Evolutionary conservation across 2,113 vertebrate genomes (phyloP), one percentile per base, ranked within the genome.

Genomic region (Hymenochirus boettgeri): DNA sequence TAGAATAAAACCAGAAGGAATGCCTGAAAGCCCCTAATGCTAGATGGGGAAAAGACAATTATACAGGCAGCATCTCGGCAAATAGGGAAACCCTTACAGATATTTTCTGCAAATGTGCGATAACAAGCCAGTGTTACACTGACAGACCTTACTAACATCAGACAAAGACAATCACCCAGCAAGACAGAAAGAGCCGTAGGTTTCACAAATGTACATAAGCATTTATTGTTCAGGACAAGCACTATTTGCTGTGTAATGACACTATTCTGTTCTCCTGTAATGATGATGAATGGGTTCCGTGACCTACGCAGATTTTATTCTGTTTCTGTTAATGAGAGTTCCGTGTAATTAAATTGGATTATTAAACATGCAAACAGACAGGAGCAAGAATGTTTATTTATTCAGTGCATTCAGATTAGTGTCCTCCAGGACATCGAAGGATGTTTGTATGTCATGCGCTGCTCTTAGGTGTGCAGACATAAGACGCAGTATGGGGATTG

Each of bases 241-340:
- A n/a, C 39, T 42, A 42, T 42, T 42, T 42, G 39, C 39, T 42
- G 39, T 42, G 11, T 42, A 42, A 42, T 42, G 39, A 42, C 39
- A 42, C 13, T 42, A 15, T 17, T n/a, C 3, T 2, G 15, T n/a
- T 6, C 39, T 17, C 39, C 15, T 42, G 17, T 42, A 42, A 42
- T 42, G 39, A 42, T 42, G 39, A 42, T 15, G 15, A n/a, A 42
- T 15, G 17, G 39, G 39, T 42, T 15, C 39, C 6, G 13, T 42
- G 39, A 42, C 39, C 39, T 42, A 42, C 39, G n/a, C 17, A 42
- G 39, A 6, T 15, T 42, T n/a, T 42, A 42, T n/a, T 3, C n/a
- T 15, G 39, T 18, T 15, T 3, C 39, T n/a, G 17, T n/a, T 42
- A 42, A 42, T n/a, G 39, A 42, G 17, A 42, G 15, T 15, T 7